These are phyloP conservation scores for Taurulus bubalis DNA, from an alignment of 2,113 vertebrate species.

Conservation along the genomic window DNA sequence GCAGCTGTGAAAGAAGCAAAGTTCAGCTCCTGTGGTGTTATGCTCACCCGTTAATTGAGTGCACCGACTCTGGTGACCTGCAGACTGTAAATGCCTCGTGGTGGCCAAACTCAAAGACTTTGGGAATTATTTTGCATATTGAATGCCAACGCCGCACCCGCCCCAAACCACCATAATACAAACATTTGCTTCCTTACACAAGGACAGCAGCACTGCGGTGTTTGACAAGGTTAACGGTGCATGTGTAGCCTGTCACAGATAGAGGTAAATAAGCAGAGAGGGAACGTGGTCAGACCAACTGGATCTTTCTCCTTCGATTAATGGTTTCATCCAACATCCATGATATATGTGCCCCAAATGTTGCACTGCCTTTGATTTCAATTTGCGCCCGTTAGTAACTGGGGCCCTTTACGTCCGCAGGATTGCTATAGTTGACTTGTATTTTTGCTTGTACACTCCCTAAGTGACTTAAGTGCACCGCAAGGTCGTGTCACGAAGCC, in stretches of 20 bases:
- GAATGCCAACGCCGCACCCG: constrained; percentile 25
- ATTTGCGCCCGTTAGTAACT: constrained; percentile 22
- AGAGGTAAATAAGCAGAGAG: constrained; percentile 28
- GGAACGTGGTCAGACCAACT: constrained; percentile 37
- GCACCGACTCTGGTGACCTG: constrained; percentile 68
- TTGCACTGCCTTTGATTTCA: constrained; percentile 42
- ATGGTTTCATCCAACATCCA: constrained; percentile 25
- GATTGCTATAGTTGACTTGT: constrained; percentile 49
- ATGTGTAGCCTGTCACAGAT: constrained; percentile 33
- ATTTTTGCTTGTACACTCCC: constrained; percentile 38
- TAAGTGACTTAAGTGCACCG: constrained; percentile 41
- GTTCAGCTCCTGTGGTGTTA: constrained; percentile 61
- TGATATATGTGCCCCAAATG: constrained; percentile 10
- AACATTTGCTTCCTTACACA: not conserved
- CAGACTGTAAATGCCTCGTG: constrained; percentile 53
- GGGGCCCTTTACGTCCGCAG: constrained; percentile 19
- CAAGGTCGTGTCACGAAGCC: constrained; percentile 38
- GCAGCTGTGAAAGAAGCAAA: constrained; percentile 52
- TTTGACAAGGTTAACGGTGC: constrained; percentile 53
- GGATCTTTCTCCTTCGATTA: constrained; percentile 24
- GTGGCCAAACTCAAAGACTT: constrained; percentile 38
- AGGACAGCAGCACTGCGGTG: not conserved
- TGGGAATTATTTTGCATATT: constrained; percentile 55
- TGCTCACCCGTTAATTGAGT: constrained; percentile 50
- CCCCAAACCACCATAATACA: not conserved